A percentile compares a stretch with the other conserved stretches of the same genome.
phyloP scores from a whole-genome alignment of 2,797 vertebrate species.

The Platyrinchus mystaceus region DNA sequence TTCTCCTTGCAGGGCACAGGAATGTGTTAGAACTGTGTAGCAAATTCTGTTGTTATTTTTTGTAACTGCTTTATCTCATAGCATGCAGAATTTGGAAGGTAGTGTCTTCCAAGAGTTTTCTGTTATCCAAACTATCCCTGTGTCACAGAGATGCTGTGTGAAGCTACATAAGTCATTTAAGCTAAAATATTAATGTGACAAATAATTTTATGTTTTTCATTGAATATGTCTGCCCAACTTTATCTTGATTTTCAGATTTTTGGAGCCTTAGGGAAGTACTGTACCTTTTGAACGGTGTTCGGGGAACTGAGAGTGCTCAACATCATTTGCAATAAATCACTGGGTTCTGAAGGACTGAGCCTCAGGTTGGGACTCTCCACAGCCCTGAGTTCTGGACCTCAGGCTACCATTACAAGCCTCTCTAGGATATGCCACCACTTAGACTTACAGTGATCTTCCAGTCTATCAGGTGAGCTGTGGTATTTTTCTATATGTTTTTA shows the following conservation, averaged over 20 bases:
- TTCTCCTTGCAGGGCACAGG: not conserved
- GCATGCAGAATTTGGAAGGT: not conserved
- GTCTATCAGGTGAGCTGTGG: constrained; percentile 15
- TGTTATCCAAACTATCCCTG: not conserved
- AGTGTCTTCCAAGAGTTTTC: not conserved
- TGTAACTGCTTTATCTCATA: not conserved
- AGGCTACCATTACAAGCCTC: not conserved
- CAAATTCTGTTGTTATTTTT: not conserved
- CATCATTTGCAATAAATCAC: not conserved
- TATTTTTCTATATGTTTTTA: not conserved
- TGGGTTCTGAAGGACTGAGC: not conserved
- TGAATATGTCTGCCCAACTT: not conserved
- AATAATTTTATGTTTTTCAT: not conserved
- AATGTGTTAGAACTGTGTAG: not conserved
- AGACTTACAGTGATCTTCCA: not conserved
- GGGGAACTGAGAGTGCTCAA: not conserved
- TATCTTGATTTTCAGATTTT: constrained; percentile 50
- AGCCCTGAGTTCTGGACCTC: not conserved
- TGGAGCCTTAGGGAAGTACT: constrained; percentile 6
- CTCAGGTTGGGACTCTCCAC: not conserved
- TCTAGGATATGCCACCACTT: not conserved
- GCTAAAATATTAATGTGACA: not conserved
- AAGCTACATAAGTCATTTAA: not conserved
- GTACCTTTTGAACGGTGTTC: not conserved
- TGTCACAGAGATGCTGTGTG: not conserved